These are phyloP conservation scores for Lonchura striata DNA, from an alignment of 2,113 vertebrate genomes.

Conservation along the genomic window DNA sequence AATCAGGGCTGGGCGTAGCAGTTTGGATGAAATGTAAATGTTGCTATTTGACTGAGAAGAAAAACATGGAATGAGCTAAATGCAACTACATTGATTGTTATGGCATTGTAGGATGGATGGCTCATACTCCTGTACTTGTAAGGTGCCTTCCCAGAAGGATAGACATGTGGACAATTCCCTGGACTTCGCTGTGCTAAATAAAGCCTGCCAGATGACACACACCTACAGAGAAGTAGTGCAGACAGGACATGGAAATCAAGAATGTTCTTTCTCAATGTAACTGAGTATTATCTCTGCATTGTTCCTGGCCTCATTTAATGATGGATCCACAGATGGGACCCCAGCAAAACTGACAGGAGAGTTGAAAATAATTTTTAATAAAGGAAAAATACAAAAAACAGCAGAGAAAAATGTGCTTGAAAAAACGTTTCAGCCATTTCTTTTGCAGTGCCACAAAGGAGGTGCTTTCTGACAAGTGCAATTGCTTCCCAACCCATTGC, in stretches of 20 bases:
- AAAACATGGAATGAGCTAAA: not conserved
- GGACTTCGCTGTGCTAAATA: not conserved
- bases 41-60: not conserved
- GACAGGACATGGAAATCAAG: not conserved
- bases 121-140: not conserved
- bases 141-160: not conserved
- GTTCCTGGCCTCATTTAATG: not conserved
- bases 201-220: not conserved
- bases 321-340: not conserved
- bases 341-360: not conserved
- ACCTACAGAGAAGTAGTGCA: not conserved
- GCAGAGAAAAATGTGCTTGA: not conserved
- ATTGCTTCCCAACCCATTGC: not conserved
- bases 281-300: not conserved
- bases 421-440: not conserved
- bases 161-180: not conserved
- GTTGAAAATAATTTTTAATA: not conserved
- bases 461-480: not conserved
- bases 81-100: not conserved
- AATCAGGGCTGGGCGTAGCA: not conserved
- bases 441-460: not conserved
- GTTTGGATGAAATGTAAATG: not conserved
- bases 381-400: not conserved
- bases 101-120: fast-evolving
- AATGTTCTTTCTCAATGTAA: not conserved